phyloP scores from a whole-genome alignment of 2,113 vertebrate species.

The Laterallus jamaicensis region DNA sequence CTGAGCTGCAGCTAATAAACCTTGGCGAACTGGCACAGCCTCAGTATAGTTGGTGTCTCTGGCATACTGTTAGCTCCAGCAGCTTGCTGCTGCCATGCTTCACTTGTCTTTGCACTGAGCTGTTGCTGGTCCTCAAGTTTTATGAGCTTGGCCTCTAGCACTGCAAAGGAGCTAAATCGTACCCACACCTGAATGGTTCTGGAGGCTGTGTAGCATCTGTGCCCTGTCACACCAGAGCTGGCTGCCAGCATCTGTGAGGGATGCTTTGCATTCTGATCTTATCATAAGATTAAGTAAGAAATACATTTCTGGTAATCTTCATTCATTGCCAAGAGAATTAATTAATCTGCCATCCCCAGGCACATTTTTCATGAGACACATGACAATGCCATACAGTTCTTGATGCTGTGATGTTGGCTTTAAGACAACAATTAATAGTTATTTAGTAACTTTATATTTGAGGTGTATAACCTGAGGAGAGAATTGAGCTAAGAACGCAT shows the following conservation, averaged over 20 bases:
- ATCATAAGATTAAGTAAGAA: not conserved
- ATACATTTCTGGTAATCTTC: not conserved
- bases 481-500: not conserved
- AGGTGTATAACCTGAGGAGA: not conserved
- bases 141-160: not conserved
- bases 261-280: not conserved
- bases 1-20: not conserved
- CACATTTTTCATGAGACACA: accelerated
- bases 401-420: not conserved
- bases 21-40: not conserved
- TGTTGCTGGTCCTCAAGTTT: not conserved
- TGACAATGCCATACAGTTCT: not conserved
- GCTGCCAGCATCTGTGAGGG: not conserved
- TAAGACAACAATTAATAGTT: not conserved
- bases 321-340: not conserved
- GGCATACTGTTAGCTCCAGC: not conserved
- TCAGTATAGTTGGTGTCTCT: not conserved
- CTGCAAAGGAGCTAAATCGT: not conserved
- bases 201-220: not conserved
- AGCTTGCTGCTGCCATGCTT: not conserved
- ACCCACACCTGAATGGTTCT: not conserved
- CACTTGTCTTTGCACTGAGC: not conserved
- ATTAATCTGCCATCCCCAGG: not conserved
- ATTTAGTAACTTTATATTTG: not conserved
- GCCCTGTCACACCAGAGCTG: not conserved